Evolutionary conservation across 2,113 vertebrate species (phyloP).

Genomic region (Epinephelus lanceolatus): DNA sequence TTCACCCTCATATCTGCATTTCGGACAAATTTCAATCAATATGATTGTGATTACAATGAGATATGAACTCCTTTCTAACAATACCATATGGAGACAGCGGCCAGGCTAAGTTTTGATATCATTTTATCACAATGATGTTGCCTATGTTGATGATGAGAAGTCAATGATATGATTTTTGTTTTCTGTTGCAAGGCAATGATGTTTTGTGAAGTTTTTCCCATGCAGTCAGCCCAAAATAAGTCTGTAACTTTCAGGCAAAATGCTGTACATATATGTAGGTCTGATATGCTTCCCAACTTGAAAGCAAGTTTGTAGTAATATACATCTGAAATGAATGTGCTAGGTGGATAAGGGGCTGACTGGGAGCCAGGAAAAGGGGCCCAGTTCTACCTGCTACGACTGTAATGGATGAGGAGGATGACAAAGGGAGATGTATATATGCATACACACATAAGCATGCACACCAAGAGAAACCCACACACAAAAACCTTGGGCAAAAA

Average conservation of each 20-base stretch:
- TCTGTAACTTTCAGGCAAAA: neutral
- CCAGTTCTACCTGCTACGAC: slow-evolving; percentile 19
- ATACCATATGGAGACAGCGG: slow-evolving; percentile 16
- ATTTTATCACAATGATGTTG: slow-evolving; percentile 14
- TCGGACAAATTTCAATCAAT: slow-evolving; percentile 60
- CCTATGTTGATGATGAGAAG: slow-evolving; percentile 1
- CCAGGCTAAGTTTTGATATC: neutral
- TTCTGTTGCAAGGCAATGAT: neutral
- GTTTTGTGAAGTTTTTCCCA: neutral
- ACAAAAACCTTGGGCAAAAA: slow-evolving; percentile 79
- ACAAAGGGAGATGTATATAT: slow-evolving; percentile 26
- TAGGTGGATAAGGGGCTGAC: slow-evolving; percentile 4
- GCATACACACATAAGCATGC: slow-evolving; percentile 42
- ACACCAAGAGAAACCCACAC: slow-evolving; percentile 51
- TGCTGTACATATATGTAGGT: neutral
- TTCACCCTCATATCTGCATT: slow-evolving; percentile 52
- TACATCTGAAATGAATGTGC: neutral
- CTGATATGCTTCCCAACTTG: slow-evolving; percentile 1
- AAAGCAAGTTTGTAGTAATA: slow-evolving; percentile 14
- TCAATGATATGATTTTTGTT: neutral
- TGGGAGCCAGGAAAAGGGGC: neutral
- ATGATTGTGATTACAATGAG: slow-evolving; percentile 35
- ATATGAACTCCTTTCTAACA: slow-evolving; percentile 16
- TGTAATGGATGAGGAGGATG: slow-evolving; percentile 16
- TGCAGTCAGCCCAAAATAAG: neutral